These are phyloP conservation scores for Catamblyrhynchus diadema DNA, from an alignment of 2,797 vertebrate species.

Conservation along the genomic window DNA sequence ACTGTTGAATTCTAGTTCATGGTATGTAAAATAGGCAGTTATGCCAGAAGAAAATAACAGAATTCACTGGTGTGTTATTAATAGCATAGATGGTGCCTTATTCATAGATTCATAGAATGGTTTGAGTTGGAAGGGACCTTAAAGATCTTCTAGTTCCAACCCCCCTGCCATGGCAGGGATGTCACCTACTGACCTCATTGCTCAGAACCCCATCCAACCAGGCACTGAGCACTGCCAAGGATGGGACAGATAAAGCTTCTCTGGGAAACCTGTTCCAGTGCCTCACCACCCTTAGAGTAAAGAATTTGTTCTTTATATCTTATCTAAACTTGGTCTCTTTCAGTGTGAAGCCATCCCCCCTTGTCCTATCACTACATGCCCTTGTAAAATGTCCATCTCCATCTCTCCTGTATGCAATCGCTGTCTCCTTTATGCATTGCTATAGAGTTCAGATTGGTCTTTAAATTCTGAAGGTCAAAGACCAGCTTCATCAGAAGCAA, in stretches of 20 bases:
- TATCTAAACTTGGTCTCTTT: background rate
- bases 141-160: background rate
- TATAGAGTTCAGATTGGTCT: background rate
- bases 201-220: background rate
- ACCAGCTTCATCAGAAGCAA: background rate
- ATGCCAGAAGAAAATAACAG: background rate
- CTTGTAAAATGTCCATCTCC: background rate
- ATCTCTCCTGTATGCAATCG: background rate
- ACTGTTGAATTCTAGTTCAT: background rate
- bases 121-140: background rate
- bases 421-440: background rate
- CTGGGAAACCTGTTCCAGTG: background rate
- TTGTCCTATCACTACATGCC: background rate
- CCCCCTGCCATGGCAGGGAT: rapidly evolving
- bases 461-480: background rate
- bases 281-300: background rate
- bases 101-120: background rate
- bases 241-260: background rate
- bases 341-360: background rate
- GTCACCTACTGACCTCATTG: background rate
- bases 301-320: background rate
- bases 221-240: background rate
- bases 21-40: background rate
- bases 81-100: background rate
- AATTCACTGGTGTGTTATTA: background rate